A percentile compares a stretch with the other conserved stretches of the same genome.
Evolutionary conservation across 2,888 invertebrate genomes (phyloP).

Genomic region (Auanema freiburgensis): DNA sequence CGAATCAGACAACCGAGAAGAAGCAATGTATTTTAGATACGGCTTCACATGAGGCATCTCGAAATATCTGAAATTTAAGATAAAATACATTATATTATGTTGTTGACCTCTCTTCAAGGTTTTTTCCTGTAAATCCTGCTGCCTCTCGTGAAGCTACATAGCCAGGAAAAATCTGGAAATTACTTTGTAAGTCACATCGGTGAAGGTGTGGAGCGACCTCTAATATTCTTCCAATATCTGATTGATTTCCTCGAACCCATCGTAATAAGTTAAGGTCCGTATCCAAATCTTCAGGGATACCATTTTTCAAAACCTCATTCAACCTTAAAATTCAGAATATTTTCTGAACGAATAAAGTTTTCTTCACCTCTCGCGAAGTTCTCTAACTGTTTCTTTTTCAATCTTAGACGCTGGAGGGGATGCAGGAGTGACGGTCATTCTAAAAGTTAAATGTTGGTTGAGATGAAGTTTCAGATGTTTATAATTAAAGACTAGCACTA

Average conservation of each 20-base stretch:
- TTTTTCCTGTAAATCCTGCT: conserved; percentile 41
- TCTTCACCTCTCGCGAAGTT: no score
- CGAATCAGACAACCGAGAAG: conserved; percentile 37
- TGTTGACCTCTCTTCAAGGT: conserved; percentile 30
- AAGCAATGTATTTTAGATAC: conserved; percentile 39
- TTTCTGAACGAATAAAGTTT: no score
- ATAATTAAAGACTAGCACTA: no score
- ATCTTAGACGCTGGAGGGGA: no score
- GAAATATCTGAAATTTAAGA: conserved; percentile 25
- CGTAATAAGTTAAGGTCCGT: conserved; percentile 47
- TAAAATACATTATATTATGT: not conserved
- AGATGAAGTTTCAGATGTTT: no score
- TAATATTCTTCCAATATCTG: conserved; percentile 30
- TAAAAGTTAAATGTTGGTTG: no score
- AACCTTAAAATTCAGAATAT: conserved; percentile 17
- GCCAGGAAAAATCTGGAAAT: conserved; percentile 33
- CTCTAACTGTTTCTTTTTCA: no score
- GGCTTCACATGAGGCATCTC: conserved; percentile 32
- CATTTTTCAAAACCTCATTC: conserved; percentile 23
- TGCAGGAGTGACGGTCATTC: no score
- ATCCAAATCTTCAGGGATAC: conserved; percentile 48
- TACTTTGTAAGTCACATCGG: not conserved
- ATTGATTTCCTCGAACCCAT: conserved; percentile 47
- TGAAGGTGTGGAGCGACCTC: conserved; percentile 1
- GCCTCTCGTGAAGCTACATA: conserved; percentile 44